Evolutionary conservation across 2,113 vertebrate species (phyloP), one percentile per base, ranked within the genome.

Genomic region (Elephas maximus): DNA sequence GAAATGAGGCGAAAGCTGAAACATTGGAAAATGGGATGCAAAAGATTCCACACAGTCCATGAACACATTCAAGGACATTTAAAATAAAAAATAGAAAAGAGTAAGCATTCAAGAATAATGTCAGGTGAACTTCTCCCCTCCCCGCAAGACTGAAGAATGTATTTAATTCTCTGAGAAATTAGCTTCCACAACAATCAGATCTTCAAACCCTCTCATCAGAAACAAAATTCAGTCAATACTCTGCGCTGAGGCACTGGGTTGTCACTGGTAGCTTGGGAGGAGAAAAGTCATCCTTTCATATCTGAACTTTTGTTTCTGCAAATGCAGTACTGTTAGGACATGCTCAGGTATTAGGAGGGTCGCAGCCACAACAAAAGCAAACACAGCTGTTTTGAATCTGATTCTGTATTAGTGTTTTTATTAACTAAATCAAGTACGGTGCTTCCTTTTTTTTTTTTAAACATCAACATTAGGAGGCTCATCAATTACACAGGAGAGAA

Each of bases 301-400:
- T 93, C 69, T 76, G 89, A 96, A 92, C 76, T 89, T 96, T 74
- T 87, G 95, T 81, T 92, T 83, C 71, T 84, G 82, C 26, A 28
- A 12, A 60, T 23, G 67, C 69, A 18, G 51, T 28, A 51, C 88
- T 45, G 51, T 91, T 48, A 90, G 23, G 90, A 95, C 80, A 90
- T 1, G 45, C 77, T 44, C 0, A 0, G 44, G 15, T 53, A 57
- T 30, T 30, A 37, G 21, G 30, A 89, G 84, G 60, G 41, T 37
- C 51, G 41, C 0, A 1, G 91, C 62, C 95, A 62, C 1, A 5
- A 92, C 85, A 78, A 97, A 3, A 78, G 91, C 91, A 96, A 98
- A 96, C 90, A 96, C 93, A 95, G 91, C 83, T 98, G 95, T 85
- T 93, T n/a, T 8, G 45, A 87, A 67, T 53, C 48, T 60, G 79